These are phyloP conservation scores for Hoplodrina blanda DNA, from an alignment of 2,888 invertebrate species.

Conservation along the genomic window DNA sequence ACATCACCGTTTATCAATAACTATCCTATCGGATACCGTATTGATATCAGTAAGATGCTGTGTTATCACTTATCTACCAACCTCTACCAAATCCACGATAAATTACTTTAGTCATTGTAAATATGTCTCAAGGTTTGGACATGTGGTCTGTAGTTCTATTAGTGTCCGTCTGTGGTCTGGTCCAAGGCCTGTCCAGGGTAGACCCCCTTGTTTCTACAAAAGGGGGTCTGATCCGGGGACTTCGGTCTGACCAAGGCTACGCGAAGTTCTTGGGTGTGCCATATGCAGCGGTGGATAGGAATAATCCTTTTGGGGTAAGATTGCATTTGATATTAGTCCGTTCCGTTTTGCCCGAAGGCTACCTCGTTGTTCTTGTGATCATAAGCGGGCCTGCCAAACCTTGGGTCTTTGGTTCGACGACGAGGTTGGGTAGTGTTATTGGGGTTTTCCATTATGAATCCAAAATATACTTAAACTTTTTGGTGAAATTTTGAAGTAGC, in stretches of 20 bases:
- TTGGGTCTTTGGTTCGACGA: no score
- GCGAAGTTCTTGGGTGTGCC: slow-evolving; percentile 66
- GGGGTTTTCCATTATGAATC: no score
- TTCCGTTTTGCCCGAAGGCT: no score
- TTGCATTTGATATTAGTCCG: background rate
- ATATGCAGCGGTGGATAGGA: slow-evolving; percentile 60
- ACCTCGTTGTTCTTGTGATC: no score
- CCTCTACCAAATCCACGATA: background rate
- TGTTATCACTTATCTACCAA: slow-evolving; percentile 6
- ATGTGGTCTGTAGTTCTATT: slow-evolving; percentile 26
- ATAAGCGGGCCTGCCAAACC: no score
- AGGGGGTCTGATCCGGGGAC: slow-evolving; percentile 59
- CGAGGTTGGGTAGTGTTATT: no score
- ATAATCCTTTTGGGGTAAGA: slow-evolving; percentile 65
- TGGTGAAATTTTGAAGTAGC: background rate
- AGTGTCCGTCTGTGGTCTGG: slow-evolving; percentile 18
- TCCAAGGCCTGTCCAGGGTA: slow-evolving; percentile 41
- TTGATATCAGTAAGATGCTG: slow-evolving; percentile 4
- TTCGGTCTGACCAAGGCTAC: slow-evolving; percentile 55
- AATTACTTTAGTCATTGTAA: background rate
- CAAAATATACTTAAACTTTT: no score
- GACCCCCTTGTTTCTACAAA: slow-evolving; percentile 62
- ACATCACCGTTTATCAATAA: background rate
- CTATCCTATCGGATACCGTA: background rate
- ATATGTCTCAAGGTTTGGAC: slow-evolving; percentile 18